Base-by-base conservation (phyloP, 2,113 vertebrate genomes). In the Ranitomeya variabilis region DNA sequence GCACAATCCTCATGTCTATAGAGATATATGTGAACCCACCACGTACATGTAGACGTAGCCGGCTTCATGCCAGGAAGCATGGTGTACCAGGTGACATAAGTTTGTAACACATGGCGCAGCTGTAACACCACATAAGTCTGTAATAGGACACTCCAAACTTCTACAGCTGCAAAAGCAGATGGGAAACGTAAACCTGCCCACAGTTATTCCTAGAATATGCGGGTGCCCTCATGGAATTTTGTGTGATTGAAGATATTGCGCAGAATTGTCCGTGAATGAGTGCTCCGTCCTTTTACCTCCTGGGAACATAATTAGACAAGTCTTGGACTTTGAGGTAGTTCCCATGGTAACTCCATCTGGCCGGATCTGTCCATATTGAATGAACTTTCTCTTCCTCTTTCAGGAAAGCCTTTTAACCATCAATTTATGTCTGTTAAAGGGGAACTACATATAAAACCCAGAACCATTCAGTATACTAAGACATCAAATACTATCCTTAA, bases 291-390 rank as follows among this genome's bases (percentile, higher is more conserved):
- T 85, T 15, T 45, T 85, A 86, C 88, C 91, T 92, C 57, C 71
- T 37, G 92, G 92, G 92, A 92, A 87, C 90, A 91, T 92, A 71
- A 67, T 87, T 73, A 90, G 92, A 89, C 88, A 89, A 88, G 85
- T 31, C 69, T 6, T 88, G 92, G 57, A 88, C 90, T 92, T 74
- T 51, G 74, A 93, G 10, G 74, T 55, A 12, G 93, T 95, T 94
- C 90, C 94, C 91, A 92, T 94, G 92, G 94, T 83, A 94, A 95
- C 92, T n/a, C 26, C 69, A 73, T 71, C 67, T 54, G 59, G 54
- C 69, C 37, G 69, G 54, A 23, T 59, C 85, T 91, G 80, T 73
- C 10, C 81, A 71, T 60, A 90, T 62, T 59, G 26, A 89, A 90
- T 88, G 85, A 82, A 73, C 60, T 0, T 57, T 74, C 81, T 26